A percentile compares a stretch with the other conserved stretches of the same genome.
These are phyloP conservation scores for Orbicella faveolata DNA, from an alignment of 64 coral and sea anemone species.

Conservation along the genomic window DNA sequence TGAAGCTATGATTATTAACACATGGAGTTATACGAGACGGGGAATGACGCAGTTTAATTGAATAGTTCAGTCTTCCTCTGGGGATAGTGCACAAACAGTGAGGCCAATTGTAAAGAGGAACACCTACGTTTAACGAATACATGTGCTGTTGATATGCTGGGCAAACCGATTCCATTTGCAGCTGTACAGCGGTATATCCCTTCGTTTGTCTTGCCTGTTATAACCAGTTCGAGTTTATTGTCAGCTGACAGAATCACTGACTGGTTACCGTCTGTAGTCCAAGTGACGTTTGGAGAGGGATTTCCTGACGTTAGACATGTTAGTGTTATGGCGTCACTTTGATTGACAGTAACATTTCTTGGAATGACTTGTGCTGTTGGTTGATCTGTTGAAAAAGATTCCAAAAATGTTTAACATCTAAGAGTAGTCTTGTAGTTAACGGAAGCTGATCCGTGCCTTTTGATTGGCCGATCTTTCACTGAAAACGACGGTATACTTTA, in stretches of 20 bases:
- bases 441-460: too few relatives aligned
- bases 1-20: too few relatives aligned
- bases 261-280: neutral
- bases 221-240: neutral
- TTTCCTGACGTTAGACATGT: conserved; percentile 6
- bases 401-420: too few relatives aligned
- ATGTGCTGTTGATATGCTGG: neutral
- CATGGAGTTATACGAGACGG: too few relatives aligned
- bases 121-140: conserved; percentile 14
- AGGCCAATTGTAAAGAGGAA: too few relatives aligned
- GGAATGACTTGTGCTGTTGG: neutral
- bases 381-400: neutral
- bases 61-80: too few relatives aligned
- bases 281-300: neutral
- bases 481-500: too few relatives aligned
- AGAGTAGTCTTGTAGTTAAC: too few relatives aligned
- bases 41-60: too few relatives aligned
- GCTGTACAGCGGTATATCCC: neutral
- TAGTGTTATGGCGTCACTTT: conserved; percentile 13
- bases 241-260: neutral
- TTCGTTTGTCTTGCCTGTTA: conserved; percentile 6
- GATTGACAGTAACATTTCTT: conserved; percentile 16
- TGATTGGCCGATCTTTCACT: too few relatives aligned
- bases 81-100: too few relatives aligned
- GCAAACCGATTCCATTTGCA: conserved; percentile 5